Evolutionary conservation across 2,888 invertebrate species (phyloP), one percentile per base, ranked within the genome.

Genomic region (Prosopocoilus inquinatus): DNA sequence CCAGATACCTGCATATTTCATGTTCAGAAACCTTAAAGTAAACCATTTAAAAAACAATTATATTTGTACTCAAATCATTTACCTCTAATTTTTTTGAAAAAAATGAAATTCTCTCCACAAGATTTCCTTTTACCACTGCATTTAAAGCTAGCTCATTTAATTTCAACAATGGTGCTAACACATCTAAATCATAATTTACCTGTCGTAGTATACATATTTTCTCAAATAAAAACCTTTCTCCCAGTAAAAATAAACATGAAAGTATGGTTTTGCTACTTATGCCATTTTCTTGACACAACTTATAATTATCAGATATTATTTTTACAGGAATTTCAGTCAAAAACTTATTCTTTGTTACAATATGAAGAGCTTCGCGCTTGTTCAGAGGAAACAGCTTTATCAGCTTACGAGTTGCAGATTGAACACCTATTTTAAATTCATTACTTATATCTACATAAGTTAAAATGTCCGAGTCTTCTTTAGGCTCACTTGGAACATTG

Each of bases 181-280:
- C 56, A 57, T 68, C 68, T n/a, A 75, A 57, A 59, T 68, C 64
- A 47, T 64, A 60, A 2, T 64, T 60, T 39, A 73, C 49, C 13
- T 57, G 47, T 59, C 67, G 67, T 9, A 75, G 50, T 28, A 65
- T 16, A 2, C 61, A 20, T 3, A 75, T 49, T 64, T 70, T 73
- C 7, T 50, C 12, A 36, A 57, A 38, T 15, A 73, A 36, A 55
- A 66, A 50, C 9, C 58, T 46, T 47, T 65, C 61, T 3, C 64
- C 60, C 50, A 76, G 63, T 34, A 75, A 53, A 53, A 69, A 65
- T 32, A 74, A 73, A 62, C 67, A 67, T 36, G 62, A 63, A 9
- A 67, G 12, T 20, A 74, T 52, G 2, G 64, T 67, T 8, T 64
- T 58, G 2, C 58, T 59, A 2, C 47, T 59, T 28, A 76, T 52